A percentile compares a stretch with the other conserved stretches of the same genome.
phyloP scores from a whole-genome alignment of 2,113 vertebrate species.

The Mormoops blainvillei region DNA sequence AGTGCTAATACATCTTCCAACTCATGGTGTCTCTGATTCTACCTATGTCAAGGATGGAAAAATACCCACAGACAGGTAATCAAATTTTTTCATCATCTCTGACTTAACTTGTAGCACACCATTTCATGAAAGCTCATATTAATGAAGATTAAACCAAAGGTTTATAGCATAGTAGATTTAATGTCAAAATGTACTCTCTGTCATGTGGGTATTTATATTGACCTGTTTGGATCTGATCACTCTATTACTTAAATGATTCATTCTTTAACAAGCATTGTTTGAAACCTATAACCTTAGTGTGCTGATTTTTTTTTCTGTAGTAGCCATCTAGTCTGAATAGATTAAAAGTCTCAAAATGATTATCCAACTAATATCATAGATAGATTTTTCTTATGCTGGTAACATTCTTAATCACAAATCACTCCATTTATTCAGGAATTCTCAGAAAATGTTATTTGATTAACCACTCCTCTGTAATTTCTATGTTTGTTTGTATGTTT shows the following conservation, averaged over 20 bases:
- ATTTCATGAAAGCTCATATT: background rate
- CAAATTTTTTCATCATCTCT: background rate
- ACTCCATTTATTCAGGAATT: background rate
- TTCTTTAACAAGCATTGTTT: background rate
- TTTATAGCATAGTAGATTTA: background rate
- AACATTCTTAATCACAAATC: background rate
- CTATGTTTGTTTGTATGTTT: background rate
- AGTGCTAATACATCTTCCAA: background rate
- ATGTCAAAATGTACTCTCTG: background rate
- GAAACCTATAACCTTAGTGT: background rate
- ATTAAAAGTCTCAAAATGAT: constrained; percentile 1
- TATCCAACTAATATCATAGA: background rate
- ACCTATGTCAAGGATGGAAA: background rate
- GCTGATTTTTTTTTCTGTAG: background rate
- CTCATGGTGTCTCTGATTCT: background rate
- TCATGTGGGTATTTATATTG: background rate
- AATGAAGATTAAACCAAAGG: background rate
- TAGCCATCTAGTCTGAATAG: background rate
- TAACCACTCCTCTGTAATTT: background rate
- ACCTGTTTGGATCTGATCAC: background rate
- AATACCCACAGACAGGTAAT: background rate
- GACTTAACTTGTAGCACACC: background rate
- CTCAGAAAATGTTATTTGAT: background rate
- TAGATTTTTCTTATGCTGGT: background rate
- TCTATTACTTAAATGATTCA: background rate